A percentile compares a stretch with the other conserved stretches of the same genome.
Evolutionary conservation across 2,797 vertebrate genomes (phyloP).

Genomic region (Sitta carolinensis): DNA sequence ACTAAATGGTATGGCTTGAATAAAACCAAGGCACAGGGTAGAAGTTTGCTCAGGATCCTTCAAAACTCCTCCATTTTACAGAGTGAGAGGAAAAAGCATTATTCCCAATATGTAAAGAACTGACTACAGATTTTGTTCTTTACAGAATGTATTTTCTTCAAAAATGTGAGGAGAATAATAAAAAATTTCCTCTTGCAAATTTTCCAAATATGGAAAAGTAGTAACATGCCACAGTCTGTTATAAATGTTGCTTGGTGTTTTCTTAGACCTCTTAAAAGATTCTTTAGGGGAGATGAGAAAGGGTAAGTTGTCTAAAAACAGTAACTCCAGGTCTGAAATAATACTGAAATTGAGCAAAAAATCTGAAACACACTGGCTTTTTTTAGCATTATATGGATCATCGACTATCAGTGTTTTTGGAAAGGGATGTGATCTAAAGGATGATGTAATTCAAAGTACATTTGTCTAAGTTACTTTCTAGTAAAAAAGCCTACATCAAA

Average conservation of each 20-base stretch:
- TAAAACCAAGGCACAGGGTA: background rate
- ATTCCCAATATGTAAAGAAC: background rate
- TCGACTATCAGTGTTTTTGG: background rate
- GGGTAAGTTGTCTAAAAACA: background rate
- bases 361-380: background rate
- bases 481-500: background rate
- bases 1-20: background rate
- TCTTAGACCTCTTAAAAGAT: background rate
- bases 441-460: background rate
- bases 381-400: background rate
- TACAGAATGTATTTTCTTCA: background rate
- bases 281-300: background rate
- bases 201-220: background rate
- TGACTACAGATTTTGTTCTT: background rate
- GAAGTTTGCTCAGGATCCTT: background rate
- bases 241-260: background rate
- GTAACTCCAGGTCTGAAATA: background rate
- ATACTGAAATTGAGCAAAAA: background rate
- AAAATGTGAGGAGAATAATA: background rate
- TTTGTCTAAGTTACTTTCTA: background rate
- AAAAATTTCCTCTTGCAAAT: background rate
- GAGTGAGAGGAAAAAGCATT: background rate
- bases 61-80: background rate
- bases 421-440: background rate
- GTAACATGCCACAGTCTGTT: background rate